Base-by-base conservation (phyloP, 2,888 invertebrate genomes). In the Sinelater perroti region DNA sequence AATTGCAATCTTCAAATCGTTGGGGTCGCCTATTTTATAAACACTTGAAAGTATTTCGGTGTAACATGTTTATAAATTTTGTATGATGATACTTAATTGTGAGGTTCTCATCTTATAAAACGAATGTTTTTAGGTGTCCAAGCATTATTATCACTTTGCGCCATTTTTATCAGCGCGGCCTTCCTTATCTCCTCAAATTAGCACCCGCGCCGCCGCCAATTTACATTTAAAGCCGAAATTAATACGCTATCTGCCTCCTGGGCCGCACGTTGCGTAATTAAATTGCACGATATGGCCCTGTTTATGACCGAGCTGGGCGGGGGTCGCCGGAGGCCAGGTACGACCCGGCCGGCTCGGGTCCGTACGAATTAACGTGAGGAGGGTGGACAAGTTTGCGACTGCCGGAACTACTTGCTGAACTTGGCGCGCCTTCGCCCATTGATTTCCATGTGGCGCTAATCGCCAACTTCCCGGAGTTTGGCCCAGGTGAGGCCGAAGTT, bases 161-260 rank as follows among this genome's bases (percentile, higher is more conserved):
- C n/a, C n/a, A n/a, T n/a, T n/a, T n/a, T n/a, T n/a, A n/a, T n/a
- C n/a, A n/a, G n/a, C n/a, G n/a, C n/a, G n/a, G n/a, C n/a, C n/a
- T n/a, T n/a, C n/a, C n/a, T n/a, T n/a, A n/a, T n/a, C n/a, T n/a
- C n/a, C n/a, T n/a, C n/a, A n/a, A n/a, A n/a, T n/a, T n/a, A n/a
- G n/a, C n/a, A n/a, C n/a, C n/a, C n/a, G n/a, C n/a, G n/a, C n/a
- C n/a, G n/a, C n/a, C n/a, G n/a, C n/a, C n/a, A n/a, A n/a, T 24
- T 24, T 24, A 38, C 20, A 18, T 38, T 38, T 10, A 10, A 40
- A 40, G 14, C 16, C 24, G 24, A 40, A 24, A 40, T 40, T 40
- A 40, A 40, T 10, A 11, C 1, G 21, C 24, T 24, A 24, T 40
- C 1, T 24, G 40, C 14, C 6, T 7, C 14, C 5, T 8, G 24